Evolutionary conservation across 2,888 invertebrate species (phyloP).

Genomic region (Campoplex nolae): DNA sequence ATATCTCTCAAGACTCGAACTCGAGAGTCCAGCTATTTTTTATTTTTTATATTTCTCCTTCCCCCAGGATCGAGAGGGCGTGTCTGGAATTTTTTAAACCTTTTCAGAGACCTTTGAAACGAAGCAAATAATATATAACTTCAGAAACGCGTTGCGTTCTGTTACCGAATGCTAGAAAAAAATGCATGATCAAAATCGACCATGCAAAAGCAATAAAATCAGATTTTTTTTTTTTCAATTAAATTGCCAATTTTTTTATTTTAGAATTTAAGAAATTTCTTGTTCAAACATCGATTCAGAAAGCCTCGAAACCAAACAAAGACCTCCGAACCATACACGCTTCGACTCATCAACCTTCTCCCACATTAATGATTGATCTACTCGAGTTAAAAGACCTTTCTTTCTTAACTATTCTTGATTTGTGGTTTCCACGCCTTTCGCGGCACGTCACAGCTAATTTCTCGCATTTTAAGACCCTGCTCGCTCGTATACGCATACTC

Average conservation of each 20-base stretch:
- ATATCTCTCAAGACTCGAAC: constrained; percentile 53
- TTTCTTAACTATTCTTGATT: constrained; percentile 61
- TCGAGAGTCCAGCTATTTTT: constrained; percentile 41
- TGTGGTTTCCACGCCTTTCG: constrained; percentile 69
- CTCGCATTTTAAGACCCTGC: constrained; percentile 44
- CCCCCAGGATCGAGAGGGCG: constrained; percentile 58
- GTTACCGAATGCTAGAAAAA: neutral
- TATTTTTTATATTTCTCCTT: constrained; percentile 37
- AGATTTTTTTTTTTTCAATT: neutral
- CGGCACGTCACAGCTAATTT: constrained; percentile 54
- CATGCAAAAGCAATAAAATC: neutral
- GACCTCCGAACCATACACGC: neutral
- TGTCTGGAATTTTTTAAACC: constrained; percentile 55
- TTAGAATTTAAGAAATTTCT: neutral
- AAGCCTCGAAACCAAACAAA: neutral
- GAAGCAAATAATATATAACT: neutral
- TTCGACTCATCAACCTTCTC: neutral
- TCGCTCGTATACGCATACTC: constrained; percentile 37
- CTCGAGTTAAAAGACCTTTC: constrained; percentile 29
- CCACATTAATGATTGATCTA: constrained; percentile 65
- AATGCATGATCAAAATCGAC: neutral
- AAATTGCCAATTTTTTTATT: neutral
- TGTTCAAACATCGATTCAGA: neutral
- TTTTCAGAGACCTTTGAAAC: constrained; percentile 21
- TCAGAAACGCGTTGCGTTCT: neutral